These are phyloP conservation scores for Theocolax elegans DNA, from an alignment of 1,140 invertebrate genomes.

Conservation along the genomic window DNA sequence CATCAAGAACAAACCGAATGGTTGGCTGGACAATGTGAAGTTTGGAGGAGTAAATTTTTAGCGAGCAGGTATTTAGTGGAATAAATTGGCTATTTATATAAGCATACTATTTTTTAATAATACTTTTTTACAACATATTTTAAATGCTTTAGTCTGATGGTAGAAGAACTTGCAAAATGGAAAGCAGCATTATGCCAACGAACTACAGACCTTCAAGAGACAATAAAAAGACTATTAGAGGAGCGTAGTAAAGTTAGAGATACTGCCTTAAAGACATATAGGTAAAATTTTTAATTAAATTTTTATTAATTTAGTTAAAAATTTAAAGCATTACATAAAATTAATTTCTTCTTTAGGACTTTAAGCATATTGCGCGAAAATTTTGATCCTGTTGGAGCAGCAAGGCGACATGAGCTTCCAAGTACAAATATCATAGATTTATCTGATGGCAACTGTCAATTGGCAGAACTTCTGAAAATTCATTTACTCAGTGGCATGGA, in stretches of 20 bases:
- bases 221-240: constrained; percentile 79
- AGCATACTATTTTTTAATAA: constrained; percentile 10
- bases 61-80: constrained; percentile 82
- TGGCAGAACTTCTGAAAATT: constrained; percentile 66
- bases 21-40: constrained; percentile 91
- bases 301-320: not conserved
- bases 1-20: constrained; percentile 94
- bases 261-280: constrained; percentile 77
- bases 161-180: constrained; percentile 88
- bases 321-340: not conserved
- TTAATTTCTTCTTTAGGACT: constrained; percentile 47
- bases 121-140: constrained; percentile 4
- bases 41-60: constrained; percentile 95
- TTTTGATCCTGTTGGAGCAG: constrained; percentile 59
- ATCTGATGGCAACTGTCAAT: constrained; percentile 62
- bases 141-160: constrained; percentile 78
- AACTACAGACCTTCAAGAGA: constrained; percentile 80
- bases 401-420: constrained; percentile 55
- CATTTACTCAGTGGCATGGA: constrained; percentile 65
- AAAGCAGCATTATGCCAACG: constrained; percentile 83
- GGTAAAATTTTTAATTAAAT: no score
- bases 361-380: constrained; percentile 63
- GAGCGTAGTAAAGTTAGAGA: constrained; percentile 78
- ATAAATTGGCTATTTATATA: constrained; percentile 13
- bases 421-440: constrained; percentile 67